Evolutionary conservation across 92 coral and sea anemone species (phyloP), one percentile per base, ranked within the genome.

Genomic region (Phenganax subtilis): DNA sequence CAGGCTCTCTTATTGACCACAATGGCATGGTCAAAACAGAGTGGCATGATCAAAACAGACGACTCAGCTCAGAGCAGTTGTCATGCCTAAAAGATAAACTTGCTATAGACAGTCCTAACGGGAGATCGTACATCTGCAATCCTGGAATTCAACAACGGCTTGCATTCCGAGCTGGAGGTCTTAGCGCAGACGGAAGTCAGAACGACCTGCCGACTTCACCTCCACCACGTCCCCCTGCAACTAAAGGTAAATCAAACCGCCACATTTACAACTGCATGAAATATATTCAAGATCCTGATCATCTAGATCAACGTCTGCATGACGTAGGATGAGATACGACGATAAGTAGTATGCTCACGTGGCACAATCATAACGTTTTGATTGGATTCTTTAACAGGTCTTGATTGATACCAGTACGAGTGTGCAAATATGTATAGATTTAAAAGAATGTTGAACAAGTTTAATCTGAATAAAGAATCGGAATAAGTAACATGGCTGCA

Each of bases 51-150:
- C 55, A 79, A 5, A 59, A 62, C 51, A 69, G 60, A 51, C 61
- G 52, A 29, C 29, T 79, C 16, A 69, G 56, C 51, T 3, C 31
- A 10, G 71, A 63, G 69, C 51, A 62, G 73, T 54, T 79, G 58
- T 47, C 83, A n/a, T 65, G 60, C 53, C 54, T 79, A 64, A 79
- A 79, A 54, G 69, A 79, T 27, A 72, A 62, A 25, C 83, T 79
- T 44, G 15, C 44, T 52, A 65, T 79, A 27, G 83, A 63, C 12
- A 17, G 83, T 27, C 63, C 83, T 63, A 55, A 25, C 14, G 83
- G 83, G 7, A 79, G 75, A 53, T 79, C 83, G 53, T 64, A 79
- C 27, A 79, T 79, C 7, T 79, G 73, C 67, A 79, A 64, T 79
- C 83, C 60, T 27, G 73, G 60, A 65, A 79, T 79, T 79, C 73